Evolutionary conservation across 2,113 vertebrate species (phyloP), one percentile per base, ranked within the genome.

Genomic region (Zosterops pallidus): DNA sequence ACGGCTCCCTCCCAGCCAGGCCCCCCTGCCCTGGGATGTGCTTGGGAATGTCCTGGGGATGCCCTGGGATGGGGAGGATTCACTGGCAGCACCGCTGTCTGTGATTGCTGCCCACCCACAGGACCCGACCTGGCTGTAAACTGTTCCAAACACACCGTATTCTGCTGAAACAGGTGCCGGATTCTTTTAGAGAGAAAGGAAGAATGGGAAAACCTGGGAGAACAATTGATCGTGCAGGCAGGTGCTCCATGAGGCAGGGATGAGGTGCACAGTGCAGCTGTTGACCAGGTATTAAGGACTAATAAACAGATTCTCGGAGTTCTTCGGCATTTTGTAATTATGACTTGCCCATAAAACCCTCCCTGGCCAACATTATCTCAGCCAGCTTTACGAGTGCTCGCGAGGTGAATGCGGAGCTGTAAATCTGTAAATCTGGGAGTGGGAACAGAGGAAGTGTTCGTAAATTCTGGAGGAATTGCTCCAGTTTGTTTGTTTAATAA

Each of bases 401-500:
- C 10, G 67, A 97, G 97, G 97, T 97, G 97, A 98, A 97, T 96
- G 97, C 95, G 89, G 95, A 89, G 53, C 77, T 18, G 42, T 98
- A 98, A 98, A 98, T 98, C 95, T 63, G 25, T 39, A 39, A 39
- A 39, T 39, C 39, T 74, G 93, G 95, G 77, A 94, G 95, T 23
- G 82, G 93, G 97, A 94, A 93, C 90, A 41, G 91, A 92, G 91
- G 95, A 97, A 94, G 92, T 74, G 88, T 97, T 83, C 22, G 86
- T 98, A 97, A 98, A 98, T 97, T 97, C 97, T 91, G 55, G 6
- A 24, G 91, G 90, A 92, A 94, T 9, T 8, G 76, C 95, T 95
- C 89, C 49, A 19, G 82, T 97, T 98, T 97, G 96, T 97, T 98
- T 97, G 78, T 96, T 97, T 95, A 97, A 96, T 92, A 89, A 96